Conservation (phyloP, 2,888 invertebrate genomes). For the Dynastes hyllus region DNA sequence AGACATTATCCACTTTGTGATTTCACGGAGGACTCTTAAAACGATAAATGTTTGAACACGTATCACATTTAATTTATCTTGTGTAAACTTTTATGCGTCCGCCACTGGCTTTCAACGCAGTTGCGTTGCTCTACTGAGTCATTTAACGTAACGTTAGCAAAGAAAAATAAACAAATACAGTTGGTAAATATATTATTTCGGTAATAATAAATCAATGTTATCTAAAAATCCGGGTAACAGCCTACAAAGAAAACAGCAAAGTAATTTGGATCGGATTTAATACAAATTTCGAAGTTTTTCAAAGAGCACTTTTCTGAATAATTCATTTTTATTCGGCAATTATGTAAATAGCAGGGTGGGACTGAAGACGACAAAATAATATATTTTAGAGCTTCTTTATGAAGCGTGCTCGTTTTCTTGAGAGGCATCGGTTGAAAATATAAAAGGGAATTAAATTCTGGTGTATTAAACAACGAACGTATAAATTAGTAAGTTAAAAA, state of each 20-base stretch:
- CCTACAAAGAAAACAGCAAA: slow-evolving; percentile 16
- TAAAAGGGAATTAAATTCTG: background rate
- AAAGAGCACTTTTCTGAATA: slow-evolving; percentile 37
- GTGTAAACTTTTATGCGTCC: too few species aligned
- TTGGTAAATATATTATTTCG: background rate
- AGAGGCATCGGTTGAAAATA: background rate
- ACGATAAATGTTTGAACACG: too few species aligned
- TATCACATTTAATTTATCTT: too few species aligned
- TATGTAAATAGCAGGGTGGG: slow-evolving; percentile 35
- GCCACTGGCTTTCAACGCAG: too few species aligned
- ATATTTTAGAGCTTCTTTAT: slow-evolving; percentile 20
- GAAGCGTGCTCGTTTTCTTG: background rate
- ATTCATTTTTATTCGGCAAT: slow-evolving; percentile 41
- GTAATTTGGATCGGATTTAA: slow-evolving; percentile 35
- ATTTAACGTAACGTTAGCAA: too few species aligned
- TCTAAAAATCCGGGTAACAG: background rate
- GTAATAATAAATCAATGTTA: slow-evolving; percentile 17
- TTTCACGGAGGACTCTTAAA: too few species aligned
- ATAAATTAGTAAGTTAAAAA: background rate
- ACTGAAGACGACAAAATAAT: slow-evolving; percentile 30
- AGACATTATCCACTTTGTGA: too few species aligned
- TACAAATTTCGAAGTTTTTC: slow-evolving; percentile 38
- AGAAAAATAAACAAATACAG: background rate
- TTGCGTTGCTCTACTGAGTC: too few species aligned
- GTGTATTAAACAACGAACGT: background rate